A percentile compares a stretch with the other conserved stretches of the same genome.
These are phyloP conservation scores for Drosophila sordidula DNA, from an alignment of 2,888 invertebrate genomes.

Conservation along the genomic window DNA sequence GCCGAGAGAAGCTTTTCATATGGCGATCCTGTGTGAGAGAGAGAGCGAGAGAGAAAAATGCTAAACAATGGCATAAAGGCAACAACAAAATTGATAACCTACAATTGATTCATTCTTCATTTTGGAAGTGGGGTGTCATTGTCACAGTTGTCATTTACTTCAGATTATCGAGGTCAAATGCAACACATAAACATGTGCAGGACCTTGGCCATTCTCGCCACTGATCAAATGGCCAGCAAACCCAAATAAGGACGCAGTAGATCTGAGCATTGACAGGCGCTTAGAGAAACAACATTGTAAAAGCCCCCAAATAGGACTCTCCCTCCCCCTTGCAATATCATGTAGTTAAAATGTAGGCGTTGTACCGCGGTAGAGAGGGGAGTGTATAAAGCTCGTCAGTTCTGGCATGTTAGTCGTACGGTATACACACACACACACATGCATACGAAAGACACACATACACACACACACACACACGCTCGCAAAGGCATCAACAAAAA, in stretches of 20 bases:
- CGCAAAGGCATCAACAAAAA: slow-evolving; percentile 47
- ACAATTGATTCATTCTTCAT: too few relatives aligned
- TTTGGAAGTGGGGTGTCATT: too few relatives aligned
- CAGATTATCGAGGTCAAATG: too few relatives aligned
- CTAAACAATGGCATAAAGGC: not conserved
- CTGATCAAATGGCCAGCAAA: slow-evolving; percentile 1
- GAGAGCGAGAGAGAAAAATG: too few relatives aligned
- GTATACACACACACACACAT: slow-evolving; percentile 17
- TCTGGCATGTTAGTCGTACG: slow-evolving; percentile 40
- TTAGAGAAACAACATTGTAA: not conserved
- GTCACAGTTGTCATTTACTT: too few relatives aligned
- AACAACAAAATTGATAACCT: not conserved
- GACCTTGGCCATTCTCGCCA: not conserved
- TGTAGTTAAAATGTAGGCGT: slow-evolving; percentile 2
- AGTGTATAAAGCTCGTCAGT: slow-evolving; percentile 46
- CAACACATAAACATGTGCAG: not conserved
- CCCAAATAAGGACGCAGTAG: not conserved
- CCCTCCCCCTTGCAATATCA: slow-evolving; percentile 4
- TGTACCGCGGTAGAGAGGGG: slow-evolving; percentile 9
- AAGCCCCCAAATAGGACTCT: slow-evolving; percentile 28
- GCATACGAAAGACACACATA: slow-evolving; percentile 8
- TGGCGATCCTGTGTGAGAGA: slow-evolving; percentile 2
- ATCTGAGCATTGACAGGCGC: slow-evolving; percentile 6
- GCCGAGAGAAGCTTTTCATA: not conserved
- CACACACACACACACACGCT: slow-evolving; percentile 4